Percentiles rank a stretch among this genome's conserved stretches.
Evolutionary conservation across 2,797 vertebrate species (phyloP).

Genomic region (Rhynchotus rufescens): DNA sequence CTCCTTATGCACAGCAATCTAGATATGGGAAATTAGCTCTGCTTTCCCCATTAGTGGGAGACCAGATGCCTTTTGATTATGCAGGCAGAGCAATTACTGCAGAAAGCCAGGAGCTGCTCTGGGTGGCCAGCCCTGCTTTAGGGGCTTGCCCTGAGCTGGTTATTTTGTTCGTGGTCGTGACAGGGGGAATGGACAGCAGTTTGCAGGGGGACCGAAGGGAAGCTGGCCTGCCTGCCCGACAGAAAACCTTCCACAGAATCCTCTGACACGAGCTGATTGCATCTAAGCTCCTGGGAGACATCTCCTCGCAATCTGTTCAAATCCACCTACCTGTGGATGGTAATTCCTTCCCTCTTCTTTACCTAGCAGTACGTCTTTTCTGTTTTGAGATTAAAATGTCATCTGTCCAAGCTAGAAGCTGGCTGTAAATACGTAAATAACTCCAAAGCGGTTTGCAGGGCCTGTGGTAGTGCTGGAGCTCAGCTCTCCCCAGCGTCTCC

Average conservation of each 20-base stretch:
- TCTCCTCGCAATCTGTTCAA: neutral
- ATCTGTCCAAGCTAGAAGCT: neutral
- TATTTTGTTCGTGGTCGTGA: fast-evolving
- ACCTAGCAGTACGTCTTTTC: neutral
- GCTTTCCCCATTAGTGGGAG: neutral
- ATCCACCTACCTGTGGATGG: neutral
- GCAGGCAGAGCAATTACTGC: neutral
- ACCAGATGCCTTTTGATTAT: neutral
- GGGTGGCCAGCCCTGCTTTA: neutral
- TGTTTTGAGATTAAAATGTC: slow-evolving; percentile 4
- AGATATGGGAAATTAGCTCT: neutral
- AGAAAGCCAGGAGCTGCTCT: neutral
- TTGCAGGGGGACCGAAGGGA: neutral
- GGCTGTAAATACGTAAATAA: neutral
- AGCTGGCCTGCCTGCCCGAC: too few species aligned
- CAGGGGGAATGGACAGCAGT: neutral
- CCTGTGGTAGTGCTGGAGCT: neutral
- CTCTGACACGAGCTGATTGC: neutral
- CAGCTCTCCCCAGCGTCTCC: neutral
- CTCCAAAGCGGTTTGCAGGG: neutral
- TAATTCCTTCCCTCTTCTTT: neutral
- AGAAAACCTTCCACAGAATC: neutral
- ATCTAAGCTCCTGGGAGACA: slow-evolving; percentile 3
- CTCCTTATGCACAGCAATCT: neutral
- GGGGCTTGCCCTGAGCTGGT: neutral